Evolutionary conservation across 2,113 vertebrate species (phyloP), one percentile per base, ranked within the genome.

Genomic region (Capreolus pygargus): DNA sequence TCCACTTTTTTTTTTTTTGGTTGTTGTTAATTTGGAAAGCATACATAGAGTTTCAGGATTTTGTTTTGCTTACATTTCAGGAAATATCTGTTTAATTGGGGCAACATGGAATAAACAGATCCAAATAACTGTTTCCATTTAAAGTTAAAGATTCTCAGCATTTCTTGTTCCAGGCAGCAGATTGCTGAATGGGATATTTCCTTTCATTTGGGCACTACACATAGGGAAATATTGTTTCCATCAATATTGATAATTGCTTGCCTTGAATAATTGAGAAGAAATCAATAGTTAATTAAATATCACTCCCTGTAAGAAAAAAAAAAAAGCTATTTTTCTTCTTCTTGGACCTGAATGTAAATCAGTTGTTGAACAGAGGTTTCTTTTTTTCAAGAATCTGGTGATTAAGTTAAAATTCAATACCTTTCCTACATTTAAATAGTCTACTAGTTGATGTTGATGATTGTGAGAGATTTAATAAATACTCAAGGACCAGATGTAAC

Each of bases 221-320:
- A 86, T 23, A 87, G 90, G 78, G 88, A 97, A 96, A 95, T 95
- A 97, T 57, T 90, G 85, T 78, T 97, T 89, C 94, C 95, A 97
- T 97, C 97, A 96, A 81, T 97, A 98, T 87, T 30, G 61, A 95
- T 95, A 93, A 94, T 79, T 98, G 87, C 97, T 98, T 96, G 92
- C 96, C 96, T 98, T 97, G 97, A 98, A 97, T 98, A 98, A 98
- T 64, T 97, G 96, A 97, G 94, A 94, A 97, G 70, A 97, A 98
- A 97, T 97, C 98, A 97, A 94, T 86, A 98, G 97, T 96, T 98
- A 98, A 98, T 98, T 98, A 98, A 98, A 98, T 93, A 95, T 97
- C 95, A 86, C 27, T 60, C 61, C 64, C 96, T 50, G 87, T 96
- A 43, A 67, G 93, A 89, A 52, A 92, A 93, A 52, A 92, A 93